A percentile compares a stretch with the other conserved stretches of the same genome.
These are phyloP conservation scores for Artemisiospiza belli DNA, from an alignment of 2,113 vertebrate species.

Conservation along the genomic window DNA sequence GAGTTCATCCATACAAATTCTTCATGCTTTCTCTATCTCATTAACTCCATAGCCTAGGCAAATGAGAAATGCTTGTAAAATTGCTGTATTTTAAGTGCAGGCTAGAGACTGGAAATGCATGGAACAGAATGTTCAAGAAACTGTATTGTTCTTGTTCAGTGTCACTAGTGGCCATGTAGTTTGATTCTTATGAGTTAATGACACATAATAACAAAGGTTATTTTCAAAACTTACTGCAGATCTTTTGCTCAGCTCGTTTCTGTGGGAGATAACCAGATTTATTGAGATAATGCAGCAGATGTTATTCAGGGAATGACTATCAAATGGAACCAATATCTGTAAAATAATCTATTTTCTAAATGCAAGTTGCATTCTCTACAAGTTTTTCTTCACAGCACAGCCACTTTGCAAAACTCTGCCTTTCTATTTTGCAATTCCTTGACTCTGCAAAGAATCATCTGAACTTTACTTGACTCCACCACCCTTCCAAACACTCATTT, in stretches of 20 bases:
- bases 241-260: constrained; percentile 3
- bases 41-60: constrained; percentile 24
- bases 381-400: neutral
- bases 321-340: constrained; percentile 30
- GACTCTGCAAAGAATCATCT: neutral
- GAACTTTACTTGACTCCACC: neutral
- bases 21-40: constrained; percentile 5
- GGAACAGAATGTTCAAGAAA: constrained; percentile 24
- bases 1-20: constrained; percentile 30
- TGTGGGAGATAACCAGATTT: constrained; percentile 22
- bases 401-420: neutral
- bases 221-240: neutral
- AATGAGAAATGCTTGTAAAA: constrained; percentile 44
- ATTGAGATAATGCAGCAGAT: constrained; percentile 35
- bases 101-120: constrained; percentile 17
- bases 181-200: constrained; percentile 20
- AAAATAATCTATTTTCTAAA: constrained; percentile 44
- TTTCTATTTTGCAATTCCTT: neutral
- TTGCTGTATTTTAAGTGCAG: constrained; percentile 3
- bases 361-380: neutral
- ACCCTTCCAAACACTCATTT: neutral
- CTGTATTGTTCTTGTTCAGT: constrained; percentile 20
- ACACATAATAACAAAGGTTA: constrained; percentile 43
- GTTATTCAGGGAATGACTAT: constrained; percentile 3
- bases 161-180: neutral